These are phyloP conservation scores for Neuroscelio doddi DNA, from an alignment of 2,888 invertebrate species.

Conservation along the genomic window DNA sequence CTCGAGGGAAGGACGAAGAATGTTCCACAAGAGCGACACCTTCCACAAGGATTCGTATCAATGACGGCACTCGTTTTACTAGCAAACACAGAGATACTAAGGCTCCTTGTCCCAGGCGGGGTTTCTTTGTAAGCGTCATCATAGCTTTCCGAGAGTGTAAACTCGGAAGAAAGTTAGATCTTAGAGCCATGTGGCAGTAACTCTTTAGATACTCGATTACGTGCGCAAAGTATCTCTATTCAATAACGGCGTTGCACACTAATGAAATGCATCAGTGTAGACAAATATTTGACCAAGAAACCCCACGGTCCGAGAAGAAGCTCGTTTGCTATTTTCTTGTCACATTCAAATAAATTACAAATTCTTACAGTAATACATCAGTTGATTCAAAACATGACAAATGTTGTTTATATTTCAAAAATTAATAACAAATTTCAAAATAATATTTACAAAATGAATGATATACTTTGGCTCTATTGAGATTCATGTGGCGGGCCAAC, in stretches of 20 bases:
- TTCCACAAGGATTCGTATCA: constrained; percentile 82
- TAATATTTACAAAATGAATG: too few species aligned
- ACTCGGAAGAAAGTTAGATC: constrained; percentile 7
- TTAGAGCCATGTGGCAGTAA: constrained; percentile 24
- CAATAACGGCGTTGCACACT: constrained; percentile 25
- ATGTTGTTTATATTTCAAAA: too few species aligned
- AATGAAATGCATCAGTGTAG: constrained; percentile 21
- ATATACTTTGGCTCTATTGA: not conserved
- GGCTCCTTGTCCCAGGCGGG: constrained; percentile 53
- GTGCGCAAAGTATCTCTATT: constrained; percentile 23
- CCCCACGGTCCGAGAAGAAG: constrained; percentile 15
- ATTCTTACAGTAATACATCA: too few species aligned
- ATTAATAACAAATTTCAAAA: too few species aligned
- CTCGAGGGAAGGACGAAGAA: constrained; percentile 72
- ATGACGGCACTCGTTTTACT: constrained; percentile 83
- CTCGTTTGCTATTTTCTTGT: too few species aligned
- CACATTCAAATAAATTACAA: too few species aligned
- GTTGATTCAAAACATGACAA: too few species aligned
- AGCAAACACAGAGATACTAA: constrained; percentile 73
- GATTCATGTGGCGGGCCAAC: not conserved
- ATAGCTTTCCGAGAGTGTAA: not conserved
- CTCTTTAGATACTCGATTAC: constrained; percentile 31
- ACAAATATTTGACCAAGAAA: constrained; percentile 7
- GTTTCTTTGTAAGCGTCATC: constrained; percentile 15
- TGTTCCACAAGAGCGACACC: constrained; percentile 87